These are phyloP conservation scores for Dreissena polymorpha DNA, from an alignment of 1,140 invertebrate genomes.

Conservation along the genomic window DNA sequence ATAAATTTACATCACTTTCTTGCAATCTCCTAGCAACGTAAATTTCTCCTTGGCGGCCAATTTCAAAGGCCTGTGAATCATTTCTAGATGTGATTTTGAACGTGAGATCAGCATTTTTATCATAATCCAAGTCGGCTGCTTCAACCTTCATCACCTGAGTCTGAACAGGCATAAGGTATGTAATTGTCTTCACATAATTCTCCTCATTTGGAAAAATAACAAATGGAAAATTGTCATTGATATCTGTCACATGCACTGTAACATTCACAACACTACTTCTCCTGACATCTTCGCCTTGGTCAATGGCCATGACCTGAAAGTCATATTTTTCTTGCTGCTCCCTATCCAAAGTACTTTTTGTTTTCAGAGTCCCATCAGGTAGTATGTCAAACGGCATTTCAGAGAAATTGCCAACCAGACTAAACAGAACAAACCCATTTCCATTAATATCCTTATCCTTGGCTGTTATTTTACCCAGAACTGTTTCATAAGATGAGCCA, in stretches of 20 bases:
- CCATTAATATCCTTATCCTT: slow-evolving; percentile 92
- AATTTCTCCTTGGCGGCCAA: slow-evolving; percentile 42
- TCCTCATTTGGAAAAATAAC: slow-evolving; percentile 68
- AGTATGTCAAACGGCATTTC: slow-evolving; percentile 89
- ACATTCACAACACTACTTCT: slow-evolving; percentile 36
- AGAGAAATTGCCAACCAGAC: slow-evolving; percentile 81
- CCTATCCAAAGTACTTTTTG: slow-evolving; percentile 75
- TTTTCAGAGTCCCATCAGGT: slow-evolving; percentile 90
- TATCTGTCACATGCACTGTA: slow-evolving; percentile 44
- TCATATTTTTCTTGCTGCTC: slow-evolving; percentile 29
- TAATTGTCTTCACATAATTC: slow-evolving; percentile 55
- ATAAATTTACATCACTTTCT: slow-evolving; percentile 29
- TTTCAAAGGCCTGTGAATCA: slow-evolving; percentile 40
- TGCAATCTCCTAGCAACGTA: slow-evolving; percentile 43
- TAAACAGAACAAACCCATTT: slow-evolving; percentile 86
- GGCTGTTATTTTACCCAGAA: slow-evolving; percentile 89
- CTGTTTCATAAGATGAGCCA: slow-evolving; percentile 83
- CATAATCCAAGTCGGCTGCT: slow-evolving; percentile 80
- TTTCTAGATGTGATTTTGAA: slow-evolving; percentile 87
- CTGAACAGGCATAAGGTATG: slow-evolving; percentile 78
- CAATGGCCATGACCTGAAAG: slow-evolving; percentile 45
- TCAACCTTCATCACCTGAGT: slow-evolving; percentile 84
- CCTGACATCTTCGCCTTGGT: slow-evolving; percentile 36
- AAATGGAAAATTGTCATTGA: slow-evolving; percentile 57
- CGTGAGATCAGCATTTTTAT: slow-evolving; percentile 83